phyloP scores from a whole-genome alignment of 2,888 invertebrate genomes.

The Volucella zonaria region DNA sequence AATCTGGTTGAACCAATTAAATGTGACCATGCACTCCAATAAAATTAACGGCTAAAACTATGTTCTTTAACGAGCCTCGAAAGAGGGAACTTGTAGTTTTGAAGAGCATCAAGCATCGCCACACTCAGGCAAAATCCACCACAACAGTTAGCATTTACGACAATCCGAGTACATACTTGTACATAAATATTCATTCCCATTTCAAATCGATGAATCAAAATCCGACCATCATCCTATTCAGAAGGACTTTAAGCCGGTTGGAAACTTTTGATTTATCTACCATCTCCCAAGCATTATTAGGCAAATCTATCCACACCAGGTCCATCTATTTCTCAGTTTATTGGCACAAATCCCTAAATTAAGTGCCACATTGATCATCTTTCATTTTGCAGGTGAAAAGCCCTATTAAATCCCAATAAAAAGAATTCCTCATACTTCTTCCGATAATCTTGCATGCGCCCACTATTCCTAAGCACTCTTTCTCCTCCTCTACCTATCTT shows the following conservation, averaged over 20 bases:
- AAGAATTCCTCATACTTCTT: constrained; percentile 54
- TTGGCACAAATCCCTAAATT: constrained; percentile 72
- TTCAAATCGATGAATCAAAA: background rate
- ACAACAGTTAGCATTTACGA: too few species aligned
- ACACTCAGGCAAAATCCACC: too few species aligned
- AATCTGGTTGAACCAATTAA: too few species aligned
- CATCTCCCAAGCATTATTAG: constrained; percentile 39
- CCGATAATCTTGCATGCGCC: constrained; percentile 54
- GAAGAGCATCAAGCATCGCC: too few species aligned
- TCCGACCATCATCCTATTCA: too few species aligned
- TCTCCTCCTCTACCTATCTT: background rate
- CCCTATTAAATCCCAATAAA: constrained; percentile 61
- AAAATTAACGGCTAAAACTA: too few species aligned
- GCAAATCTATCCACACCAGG: constrained; percentile 47
- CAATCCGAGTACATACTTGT: too few species aligned
- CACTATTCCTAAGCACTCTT: constrained; percentile 15
- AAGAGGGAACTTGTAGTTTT: too few species aligned
- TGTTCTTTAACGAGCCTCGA: too few species aligned
- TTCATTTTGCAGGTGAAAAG: constrained; percentile 70
- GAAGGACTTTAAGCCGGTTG: constrained; percentile 25
- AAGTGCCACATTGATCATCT: constrained; percentile 69
- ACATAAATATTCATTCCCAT: too few species aligned
- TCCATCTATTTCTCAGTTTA: constrained; percentile 61
- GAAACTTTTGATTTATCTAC: constrained; percentile 64
- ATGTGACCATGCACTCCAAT: too few species aligned